Base-by-base conservation (phyloP, 2,888 invertebrate species). In the Phengaris arion region DNA sequence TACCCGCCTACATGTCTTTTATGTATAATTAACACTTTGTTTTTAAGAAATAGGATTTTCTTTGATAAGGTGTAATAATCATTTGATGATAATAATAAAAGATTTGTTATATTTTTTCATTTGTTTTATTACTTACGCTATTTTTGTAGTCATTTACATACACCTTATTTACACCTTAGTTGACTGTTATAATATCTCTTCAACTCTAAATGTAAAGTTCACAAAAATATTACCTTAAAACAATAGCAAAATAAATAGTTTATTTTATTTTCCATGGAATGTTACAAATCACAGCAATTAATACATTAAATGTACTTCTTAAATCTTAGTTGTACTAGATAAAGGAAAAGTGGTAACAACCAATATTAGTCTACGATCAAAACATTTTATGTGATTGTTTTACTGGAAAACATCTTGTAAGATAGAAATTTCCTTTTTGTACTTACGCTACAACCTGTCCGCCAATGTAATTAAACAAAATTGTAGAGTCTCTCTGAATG, bases 81-180 rank as follows among this genome's bases (percentile, higher is more conserved):
- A 9, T 59, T 22, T 57, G n/a, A 57, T 57, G 15, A 8, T 81
- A 78, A 81, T 78, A 80, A 80, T 76, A 57, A 74, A 79, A 72
- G 10, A 73, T 69, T 69, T 74, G 5, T 74, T 77, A 35, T 74
- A 76, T 74, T 51, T 45, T 22, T 72, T 74, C 54, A 13, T 68
- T 70, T 69, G 59, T 74, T 75, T 77, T 78, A 52, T 78, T 78
- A 79, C 80, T 77, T 79, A 79, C 78, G 75, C 79, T 80, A 79
- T 77, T 76, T 80, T 78, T 59, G 77, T 75, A 78, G 54, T 78
- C 81, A 80, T 78, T 80, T 80, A 74, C 74, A 78, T 77, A 64
- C 72, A 64, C 46, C 57, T 72, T 75, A 73, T 75, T 55, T 75
- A 75, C 75, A 75, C 15, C 55, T 69, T 69, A 46, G 55, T 75